A percentile compares a stretch with the other conserved stretches of the same genome.
Conservation (phyloP, 2,797 vertebrate species). For the Cephalopachus bancanus region DNA sequence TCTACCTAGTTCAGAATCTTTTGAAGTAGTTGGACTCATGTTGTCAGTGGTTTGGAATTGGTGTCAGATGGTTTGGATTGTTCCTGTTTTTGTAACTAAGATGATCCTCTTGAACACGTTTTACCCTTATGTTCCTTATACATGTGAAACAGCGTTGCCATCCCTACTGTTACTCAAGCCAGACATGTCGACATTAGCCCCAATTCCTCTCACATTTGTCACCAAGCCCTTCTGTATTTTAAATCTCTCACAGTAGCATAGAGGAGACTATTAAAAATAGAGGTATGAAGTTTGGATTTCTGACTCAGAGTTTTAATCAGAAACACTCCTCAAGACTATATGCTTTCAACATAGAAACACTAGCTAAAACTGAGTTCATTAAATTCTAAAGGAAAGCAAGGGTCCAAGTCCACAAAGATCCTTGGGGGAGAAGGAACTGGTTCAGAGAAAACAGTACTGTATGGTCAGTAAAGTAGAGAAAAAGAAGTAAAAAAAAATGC, state of each 20-base stretch:
- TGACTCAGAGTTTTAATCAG: too few relatives aligned
- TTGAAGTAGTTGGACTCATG: neutral
- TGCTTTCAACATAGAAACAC: neutral
- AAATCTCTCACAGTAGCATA: neutral
- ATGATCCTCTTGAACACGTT: neutral
- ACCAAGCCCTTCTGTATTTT: neutral
- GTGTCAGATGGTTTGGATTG: neutral
- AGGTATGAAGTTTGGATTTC: neutral
- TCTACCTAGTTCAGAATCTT: neutral
- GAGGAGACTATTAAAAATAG: neutral
- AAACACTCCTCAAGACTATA: too few relatives aligned
- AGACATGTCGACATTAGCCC: neutral
- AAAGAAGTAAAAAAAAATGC: neutral
- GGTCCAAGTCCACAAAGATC: neutral
- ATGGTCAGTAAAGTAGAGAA: neutral
- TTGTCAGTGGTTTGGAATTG: neutral
- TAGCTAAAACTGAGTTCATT: neutral
- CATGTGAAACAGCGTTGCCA: neutral
- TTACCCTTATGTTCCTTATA: neutral
- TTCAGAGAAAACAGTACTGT: neutral
- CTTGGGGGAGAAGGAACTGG: neutral
- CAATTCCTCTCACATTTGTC: neutral
- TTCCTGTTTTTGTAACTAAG: neutral
- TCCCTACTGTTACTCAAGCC: neutral
- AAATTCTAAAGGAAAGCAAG: neutral